Percentiles rank a stretch among this genome's conserved stretches.
Conservation (phyloP, 2,113 vertebrate genomes). For the Mesembrinibis cayennensis region DNA sequence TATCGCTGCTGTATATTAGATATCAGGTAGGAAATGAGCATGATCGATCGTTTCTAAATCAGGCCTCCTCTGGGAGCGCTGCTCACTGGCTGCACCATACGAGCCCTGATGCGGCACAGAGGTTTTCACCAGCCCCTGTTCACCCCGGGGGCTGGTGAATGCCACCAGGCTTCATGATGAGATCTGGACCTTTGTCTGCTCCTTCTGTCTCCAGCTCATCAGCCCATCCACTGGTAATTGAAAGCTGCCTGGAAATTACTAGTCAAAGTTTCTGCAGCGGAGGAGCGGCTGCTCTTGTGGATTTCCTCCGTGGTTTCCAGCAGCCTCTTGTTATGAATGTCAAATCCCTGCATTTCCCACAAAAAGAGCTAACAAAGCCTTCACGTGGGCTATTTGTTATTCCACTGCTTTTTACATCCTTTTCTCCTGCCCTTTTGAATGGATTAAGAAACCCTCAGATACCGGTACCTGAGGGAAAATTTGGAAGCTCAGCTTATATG, state of each 20-base stretch:
- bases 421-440: neutral
- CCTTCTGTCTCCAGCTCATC: neutral
- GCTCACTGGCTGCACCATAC: fast-evolving
- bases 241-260: neutral
- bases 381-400: neutral
- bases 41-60: neutral
- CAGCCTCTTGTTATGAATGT: slow-evolving; percentile 14
- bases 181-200: neutral
- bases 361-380: neutral
- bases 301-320: slow-evolving; percentile 24
- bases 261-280: neutral
- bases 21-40: neutral
- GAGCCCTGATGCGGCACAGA: neutral
- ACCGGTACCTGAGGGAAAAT: slow-evolving; percentile 37
- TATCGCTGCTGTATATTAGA: neutral
- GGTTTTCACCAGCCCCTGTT: neutral
- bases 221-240: neutral
- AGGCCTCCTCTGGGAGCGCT: neutral
- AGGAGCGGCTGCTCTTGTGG: neutral
- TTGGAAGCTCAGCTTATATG: neutral
- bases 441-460: slow-evolving; percentile 6
- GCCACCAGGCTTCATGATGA: neutral
- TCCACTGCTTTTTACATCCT: neutral
- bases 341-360: neutral
- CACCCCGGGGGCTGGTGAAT: neutral